These are phyloP conservation scores for Panthera tigris DNA, from an alignment of 2,113 vertebrate genomes.

Conservation along the genomic window DNA sequence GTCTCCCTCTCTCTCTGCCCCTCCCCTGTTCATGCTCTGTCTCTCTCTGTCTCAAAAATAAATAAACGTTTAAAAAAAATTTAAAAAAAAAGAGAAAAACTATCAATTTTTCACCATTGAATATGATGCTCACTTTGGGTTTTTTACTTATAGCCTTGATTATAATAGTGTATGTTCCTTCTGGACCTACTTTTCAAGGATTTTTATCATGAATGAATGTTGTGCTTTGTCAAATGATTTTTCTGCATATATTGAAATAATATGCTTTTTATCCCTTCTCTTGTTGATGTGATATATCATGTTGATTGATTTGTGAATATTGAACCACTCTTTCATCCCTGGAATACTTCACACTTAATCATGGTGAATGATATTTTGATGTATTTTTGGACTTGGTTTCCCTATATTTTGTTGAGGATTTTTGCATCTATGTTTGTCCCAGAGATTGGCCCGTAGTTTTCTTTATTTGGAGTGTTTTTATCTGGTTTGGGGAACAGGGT, in stretches of 20 bases:
- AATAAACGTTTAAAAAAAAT: too few species aligned
- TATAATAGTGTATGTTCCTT: background rate
- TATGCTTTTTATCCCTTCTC: background rate
- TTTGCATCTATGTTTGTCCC: background rate
- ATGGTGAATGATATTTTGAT: background rate
- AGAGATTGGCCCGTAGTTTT: background rate
- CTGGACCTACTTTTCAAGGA: background rate
- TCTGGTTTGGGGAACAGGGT: background rate
- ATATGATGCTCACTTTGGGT: background rate
- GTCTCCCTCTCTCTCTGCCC: too few species aligned
- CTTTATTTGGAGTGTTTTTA: background rate
- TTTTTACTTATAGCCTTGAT: background rate
- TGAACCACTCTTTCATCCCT: background rate
- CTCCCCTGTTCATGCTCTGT: too few species aligned
- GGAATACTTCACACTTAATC: background rate
- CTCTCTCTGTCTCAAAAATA: too few species aligned
- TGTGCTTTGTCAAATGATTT: background rate
- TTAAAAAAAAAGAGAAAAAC: background rate
- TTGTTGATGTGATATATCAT: background rate
- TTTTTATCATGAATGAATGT: background rate
- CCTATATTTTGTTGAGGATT: background rate
- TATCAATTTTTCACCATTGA: background rate
- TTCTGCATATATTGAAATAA: background rate
- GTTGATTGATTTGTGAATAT: background rate
- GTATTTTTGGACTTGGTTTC: background rate